Evolutionary conservation across 2,797 vertebrate genomes (phyloP).

Genomic region (Champsocephalus gunnari): DNA sequence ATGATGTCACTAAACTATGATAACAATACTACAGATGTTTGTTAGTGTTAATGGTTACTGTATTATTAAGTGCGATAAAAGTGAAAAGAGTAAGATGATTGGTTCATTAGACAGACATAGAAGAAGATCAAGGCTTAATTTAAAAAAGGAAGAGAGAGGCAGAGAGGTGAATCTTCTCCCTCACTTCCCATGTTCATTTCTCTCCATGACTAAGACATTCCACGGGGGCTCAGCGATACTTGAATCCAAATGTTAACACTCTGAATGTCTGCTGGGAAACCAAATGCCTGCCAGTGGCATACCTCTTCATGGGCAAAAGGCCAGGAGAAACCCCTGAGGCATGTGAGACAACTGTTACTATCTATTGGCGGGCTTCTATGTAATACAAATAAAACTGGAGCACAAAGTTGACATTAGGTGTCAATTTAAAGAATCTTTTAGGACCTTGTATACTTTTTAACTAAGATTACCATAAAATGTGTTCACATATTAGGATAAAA

Average conservation of each 20-base stretch:
- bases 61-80: background rate
- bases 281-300: conserved; percentile 13
- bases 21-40: background rate
- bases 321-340: conserved; percentile 11
- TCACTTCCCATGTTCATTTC: conserved; percentile 42
- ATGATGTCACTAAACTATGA: background rate
- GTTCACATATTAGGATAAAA: background rate
- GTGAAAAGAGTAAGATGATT: background rate
- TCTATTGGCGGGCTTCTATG: background rate
- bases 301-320: conserved; percentile 26
- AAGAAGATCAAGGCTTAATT: conserved; percentile 6
- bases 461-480: background rate
- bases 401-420: conserved; percentile 1
- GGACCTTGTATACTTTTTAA: too few relatives aligned
- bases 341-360: conserved; percentile 14
- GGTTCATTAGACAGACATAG: background rate
- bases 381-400: conserved; percentile 8
- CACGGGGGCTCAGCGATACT: conserved; percentile 11
- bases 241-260: conserved; percentile 33
- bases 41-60: background rate
- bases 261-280: conserved; percentile 42
- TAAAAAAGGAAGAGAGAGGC: background rate
- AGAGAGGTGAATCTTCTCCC: conserved; percentile 22
- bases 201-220: conserved; percentile 45
- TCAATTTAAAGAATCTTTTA: background rate